Conservation (phyloP, 1,140 invertebrate genomes). For the Solenopsis fugax region DNA sequence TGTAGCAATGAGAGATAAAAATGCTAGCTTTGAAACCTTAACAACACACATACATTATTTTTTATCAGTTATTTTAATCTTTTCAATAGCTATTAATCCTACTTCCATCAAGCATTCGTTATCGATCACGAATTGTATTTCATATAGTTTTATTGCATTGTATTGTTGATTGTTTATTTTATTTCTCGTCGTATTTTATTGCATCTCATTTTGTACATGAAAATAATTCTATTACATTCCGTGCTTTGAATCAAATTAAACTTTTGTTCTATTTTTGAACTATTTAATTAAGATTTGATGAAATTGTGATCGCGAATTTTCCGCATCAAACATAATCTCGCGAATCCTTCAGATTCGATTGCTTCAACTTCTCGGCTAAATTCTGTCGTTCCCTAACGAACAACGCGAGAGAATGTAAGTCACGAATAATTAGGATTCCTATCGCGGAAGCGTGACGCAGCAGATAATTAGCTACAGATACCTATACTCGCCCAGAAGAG, state of each 20-base stretch:
- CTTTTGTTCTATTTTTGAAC: background rate
- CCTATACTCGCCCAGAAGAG: slow-evolving; percentile 39
- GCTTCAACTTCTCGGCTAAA: background rate
- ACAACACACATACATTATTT: background rate
- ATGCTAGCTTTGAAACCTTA: background rate
- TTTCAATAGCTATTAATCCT: background rate
- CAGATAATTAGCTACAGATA: slow-evolving; percentile 53
- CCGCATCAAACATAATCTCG: background rate
- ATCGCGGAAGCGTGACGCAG: slow-evolving; percentile 29
- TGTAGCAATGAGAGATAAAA: background rate
- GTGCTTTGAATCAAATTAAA: background rate
- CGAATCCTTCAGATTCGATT: background rate
- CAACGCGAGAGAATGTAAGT: background rate
- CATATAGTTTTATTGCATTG: background rate
- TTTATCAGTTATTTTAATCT: background rate
- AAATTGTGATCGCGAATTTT: background rate
- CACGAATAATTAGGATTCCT: slow-evolving; percentile 50
- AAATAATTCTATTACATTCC: background rate
- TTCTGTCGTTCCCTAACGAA: slow-evolving; percentile 1
- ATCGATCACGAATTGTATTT: background rate
- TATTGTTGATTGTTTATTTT: background rate
- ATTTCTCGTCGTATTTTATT: background rate
- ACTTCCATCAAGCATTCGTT: background rate
- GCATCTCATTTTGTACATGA: background rate
- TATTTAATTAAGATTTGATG: background rate